Evolutionary conservation across 2,113 vertebrate genomes (phyloP).

Genomic region (Ceyx cyanopectus): DNA sequence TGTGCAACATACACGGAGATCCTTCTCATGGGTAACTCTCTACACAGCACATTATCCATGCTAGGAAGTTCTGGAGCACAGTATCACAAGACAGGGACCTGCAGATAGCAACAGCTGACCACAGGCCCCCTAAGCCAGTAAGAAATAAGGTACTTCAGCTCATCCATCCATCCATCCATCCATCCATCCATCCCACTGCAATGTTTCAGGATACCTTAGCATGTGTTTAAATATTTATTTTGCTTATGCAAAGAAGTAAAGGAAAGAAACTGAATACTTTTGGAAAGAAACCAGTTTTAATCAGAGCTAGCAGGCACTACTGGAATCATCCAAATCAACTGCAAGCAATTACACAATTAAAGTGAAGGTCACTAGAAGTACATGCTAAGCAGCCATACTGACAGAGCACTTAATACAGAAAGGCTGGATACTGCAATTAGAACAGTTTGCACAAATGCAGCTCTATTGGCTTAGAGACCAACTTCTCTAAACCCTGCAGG

Average conservation of each 20-base stretch:
- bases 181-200: neutral
- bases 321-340: neutral
- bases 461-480: neutral
- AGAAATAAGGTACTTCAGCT: neutral
- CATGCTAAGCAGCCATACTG: neutral
- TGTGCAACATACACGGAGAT: neutral
- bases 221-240: neutral
- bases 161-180: neutral
- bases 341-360: neutral
- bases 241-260: neutral
- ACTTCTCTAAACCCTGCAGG: neutral
- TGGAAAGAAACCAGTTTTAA: constrained; percentile 11
- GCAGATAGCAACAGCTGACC: neutral
- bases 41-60: fast-evolving
- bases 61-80: neutral
- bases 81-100: neutral
- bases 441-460: neutral
- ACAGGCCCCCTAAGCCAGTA: neutral
- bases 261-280: neutral
- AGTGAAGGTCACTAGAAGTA: neutral
- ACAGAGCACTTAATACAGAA: neutral
- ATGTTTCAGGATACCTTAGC: neutral
- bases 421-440: neutral
- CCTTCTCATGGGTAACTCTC: neutral
- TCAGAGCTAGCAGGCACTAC: neutral